Base-by-base conservation (phyloP, 2,797 vertebrate genomes). In the Gypaetus barbatus region DNA sequence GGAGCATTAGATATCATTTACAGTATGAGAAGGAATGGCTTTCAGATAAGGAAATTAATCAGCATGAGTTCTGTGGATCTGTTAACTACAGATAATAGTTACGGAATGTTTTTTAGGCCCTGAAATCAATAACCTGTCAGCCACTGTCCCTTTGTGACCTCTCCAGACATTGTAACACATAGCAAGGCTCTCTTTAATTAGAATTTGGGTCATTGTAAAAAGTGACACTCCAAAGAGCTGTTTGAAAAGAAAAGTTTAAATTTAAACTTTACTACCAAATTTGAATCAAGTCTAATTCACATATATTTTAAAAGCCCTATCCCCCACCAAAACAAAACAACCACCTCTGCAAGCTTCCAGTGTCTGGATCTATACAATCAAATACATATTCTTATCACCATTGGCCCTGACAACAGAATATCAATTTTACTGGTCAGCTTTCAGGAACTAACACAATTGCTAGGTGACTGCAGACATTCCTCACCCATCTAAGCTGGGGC, bases 11-110 rank as follows among this genome's bases (percentile, higher is more conserved):
- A 35, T 82, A 93, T 78, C 46, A 74, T 87, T 83, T 87, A 79
- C 51, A 74, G 49, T 51, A 88, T 78, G 69, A 83, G 90, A 90
- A 71, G 57, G 57, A 70, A 69, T 2, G 0, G 17, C 63, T 91
- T 96, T 93, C 68, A 92, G 68, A 92, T 95, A 93, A 82, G 56
- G 43, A 83, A 94, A 82, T 90, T 95, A 95, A 91, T 93, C 77
- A 85, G 60, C 19, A 11, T 44, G 56, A 80, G 41, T 80, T 61
- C 39, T 74, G 31, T 91, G 75, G 46, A 54, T 80, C 76, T 87
- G 63, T 66, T 93, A 79, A 87, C 76, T 92, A 87, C 57, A 91
- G 61, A 93, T 88, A 93, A 91, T 80, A 89, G 57, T 92, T 44
- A 60, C 9, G 33, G 61, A 68, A 80, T 60, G 30, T 10, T 80